A percentile compares a stretch with the other conserved stretches of the same genome.
Evolutionary conservation across 2,113 vertebrate species (phyloP).

Genomic region (Hippocampus zosterae): DNA sequence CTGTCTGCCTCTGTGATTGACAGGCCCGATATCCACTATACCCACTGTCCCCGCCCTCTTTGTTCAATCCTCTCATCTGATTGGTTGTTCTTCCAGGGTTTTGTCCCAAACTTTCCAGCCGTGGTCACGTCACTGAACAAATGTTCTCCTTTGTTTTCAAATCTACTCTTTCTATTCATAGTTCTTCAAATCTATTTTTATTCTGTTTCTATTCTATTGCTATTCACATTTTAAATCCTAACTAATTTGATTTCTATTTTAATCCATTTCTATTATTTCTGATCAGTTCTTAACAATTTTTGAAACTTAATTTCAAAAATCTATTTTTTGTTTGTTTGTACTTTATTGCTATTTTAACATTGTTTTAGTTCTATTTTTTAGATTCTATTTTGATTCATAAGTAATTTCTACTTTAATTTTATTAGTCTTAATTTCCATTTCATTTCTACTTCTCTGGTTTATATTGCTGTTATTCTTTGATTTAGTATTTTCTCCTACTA

Average conservation of each 20-base stretch:
- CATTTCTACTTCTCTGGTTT: no score
- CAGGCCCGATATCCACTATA: conserved; percentile 45
- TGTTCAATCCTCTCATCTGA: conserved; percentile 47
- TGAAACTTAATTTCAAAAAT: background rate
- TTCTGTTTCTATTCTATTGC: background rate
- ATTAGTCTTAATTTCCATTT: no score
- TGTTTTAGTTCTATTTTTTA: no score
- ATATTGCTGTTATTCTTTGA: no score
- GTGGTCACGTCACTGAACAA: background rate
- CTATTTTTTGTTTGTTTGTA: background rate
- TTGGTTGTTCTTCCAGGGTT: conserved; percentile 41
- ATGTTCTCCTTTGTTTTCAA: background rate
- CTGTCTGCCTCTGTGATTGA: conserved; percentile 36
- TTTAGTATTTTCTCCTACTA: no score
- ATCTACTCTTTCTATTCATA: background rate
- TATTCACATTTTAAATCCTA: background rate
- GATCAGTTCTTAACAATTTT: no score
- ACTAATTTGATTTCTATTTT: no score
- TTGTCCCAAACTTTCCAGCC: conserved; percentile 8
- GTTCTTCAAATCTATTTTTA: background rate
- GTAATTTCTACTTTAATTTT: no score
- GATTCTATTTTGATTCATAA: no score
- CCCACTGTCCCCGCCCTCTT: conserved; percentile 39
- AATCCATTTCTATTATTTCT: no score
- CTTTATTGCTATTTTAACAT: no score